Percentiles rank a stretch among this genome's conserved stretches.
These are phyloP conservation scores for Caenorhabditis afra DNA, from an alignment of 2,888 invertebrate species.

Conservation along the genomic window DNA sequence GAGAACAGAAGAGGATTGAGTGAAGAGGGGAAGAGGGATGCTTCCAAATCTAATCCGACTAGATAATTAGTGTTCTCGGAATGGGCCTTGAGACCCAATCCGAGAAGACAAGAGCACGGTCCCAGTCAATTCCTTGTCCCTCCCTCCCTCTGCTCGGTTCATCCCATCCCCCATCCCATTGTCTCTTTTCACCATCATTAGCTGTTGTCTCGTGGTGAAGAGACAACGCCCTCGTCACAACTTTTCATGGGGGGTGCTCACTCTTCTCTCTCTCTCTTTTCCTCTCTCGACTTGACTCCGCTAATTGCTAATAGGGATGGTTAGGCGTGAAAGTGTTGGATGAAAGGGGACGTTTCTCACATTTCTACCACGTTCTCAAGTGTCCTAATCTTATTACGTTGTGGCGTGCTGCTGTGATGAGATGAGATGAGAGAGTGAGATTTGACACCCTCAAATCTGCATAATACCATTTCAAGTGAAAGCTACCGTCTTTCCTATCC, in stretches of 20 bases:
- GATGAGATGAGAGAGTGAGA: no score
- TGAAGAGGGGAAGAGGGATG: not conserved
- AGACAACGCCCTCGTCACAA: no score
- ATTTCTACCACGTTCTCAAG: not conserved
- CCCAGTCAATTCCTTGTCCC: slow-evolving; percentile 31
- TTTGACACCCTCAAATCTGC: slow-evolving; percentile 28
- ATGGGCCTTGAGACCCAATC: not conserved
- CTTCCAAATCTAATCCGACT: slow-evolving; percentile 1
- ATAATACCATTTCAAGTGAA: slow-evolving; percentile 22
- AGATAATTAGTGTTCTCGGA: slow-evolving; percentile 43
- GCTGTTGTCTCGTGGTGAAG: slow-evolving; percentile 5
- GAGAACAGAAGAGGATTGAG: no score
- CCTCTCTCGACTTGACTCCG: no score
- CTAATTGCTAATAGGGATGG: no score
- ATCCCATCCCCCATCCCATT: slow-evolving; percentile 23
- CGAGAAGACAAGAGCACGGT: slow-evolving; percentile 19
- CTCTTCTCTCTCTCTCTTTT: slow-evolving; percentile 1
- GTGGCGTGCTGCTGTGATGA: no score
- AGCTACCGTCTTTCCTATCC: no score
- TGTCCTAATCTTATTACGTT: no score
- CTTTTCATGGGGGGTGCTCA: not conserved
- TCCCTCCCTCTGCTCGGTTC: slow-evolving; percentile 18
- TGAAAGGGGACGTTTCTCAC: no score
- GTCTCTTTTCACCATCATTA: slow-evolving; percentile 4
- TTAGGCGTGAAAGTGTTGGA: no score